Evolutionary conservation across 2,888 invertebrate species (phyloP).

Genomic region (Drosophila aldrichi): DNA sequence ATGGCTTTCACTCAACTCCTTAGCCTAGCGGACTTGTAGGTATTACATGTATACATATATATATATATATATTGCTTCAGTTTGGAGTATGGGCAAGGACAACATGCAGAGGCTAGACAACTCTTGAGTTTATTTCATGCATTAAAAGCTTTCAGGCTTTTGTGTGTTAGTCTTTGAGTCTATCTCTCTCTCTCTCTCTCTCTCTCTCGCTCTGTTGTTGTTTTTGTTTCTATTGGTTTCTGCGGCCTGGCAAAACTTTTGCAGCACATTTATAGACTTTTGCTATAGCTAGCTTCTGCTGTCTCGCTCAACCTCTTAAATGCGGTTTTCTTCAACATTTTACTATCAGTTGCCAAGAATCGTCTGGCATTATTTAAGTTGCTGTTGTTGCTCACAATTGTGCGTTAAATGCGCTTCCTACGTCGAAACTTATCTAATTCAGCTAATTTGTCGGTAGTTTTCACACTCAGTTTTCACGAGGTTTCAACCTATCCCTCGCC

Average conservation of each 20-base stretch:
- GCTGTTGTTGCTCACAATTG: constrained; percentile 41
- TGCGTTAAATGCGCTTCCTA: constrained; percentile 58
- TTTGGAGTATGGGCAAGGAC: constrained; percentile 28
- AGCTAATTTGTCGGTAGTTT: constrained; percentile 63
- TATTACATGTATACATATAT: constrained; percentile 22
- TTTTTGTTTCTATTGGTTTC: constrained; percentile 55
- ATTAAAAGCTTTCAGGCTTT: constrained; percentile 70
- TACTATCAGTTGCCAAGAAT: constrained; percentile 58
- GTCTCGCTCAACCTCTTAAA: constrained; percentile 15
- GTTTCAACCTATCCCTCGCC: background rate
- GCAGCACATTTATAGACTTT: constrained; percentile 60
- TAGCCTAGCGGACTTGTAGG: constrained; percentile 28
- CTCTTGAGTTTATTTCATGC: constrained; percentile 70
- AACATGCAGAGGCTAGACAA: constrained; percentile 32
- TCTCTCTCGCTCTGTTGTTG: constrained; percentile 21
- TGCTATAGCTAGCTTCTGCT: constrained; percentile 20
- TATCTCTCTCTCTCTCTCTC: constrained; percentile 13
- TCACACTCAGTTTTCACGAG: constrained; percentile 43
- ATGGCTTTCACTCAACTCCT: constrained; percentile 42
- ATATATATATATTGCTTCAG: constrained; percentile 19
- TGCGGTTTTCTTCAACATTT: constrained; percentile 50
- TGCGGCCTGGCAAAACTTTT: constrained; percentile 65
- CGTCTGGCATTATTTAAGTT: constrained; percentile 56
- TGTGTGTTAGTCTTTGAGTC: constrained; percentile 10
- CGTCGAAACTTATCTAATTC: constrained; percentile 50